Base-by-base conservation (phyloP, 2,797 vertebrate genomes). In the Helarctos malayanus region DNA sequence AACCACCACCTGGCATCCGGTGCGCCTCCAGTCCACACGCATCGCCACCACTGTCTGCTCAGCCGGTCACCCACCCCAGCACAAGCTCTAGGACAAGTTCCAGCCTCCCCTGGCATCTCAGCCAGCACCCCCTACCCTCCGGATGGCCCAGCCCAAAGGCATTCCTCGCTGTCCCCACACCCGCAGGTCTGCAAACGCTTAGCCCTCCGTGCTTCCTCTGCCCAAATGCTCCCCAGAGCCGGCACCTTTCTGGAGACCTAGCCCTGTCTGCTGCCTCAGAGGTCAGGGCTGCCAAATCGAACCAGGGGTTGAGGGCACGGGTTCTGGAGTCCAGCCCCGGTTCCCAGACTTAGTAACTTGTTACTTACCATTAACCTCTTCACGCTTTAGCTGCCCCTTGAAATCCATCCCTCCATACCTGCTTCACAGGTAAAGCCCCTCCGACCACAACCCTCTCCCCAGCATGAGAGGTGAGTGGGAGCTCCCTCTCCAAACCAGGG, bases 321-420 rank as follows among this genome's bases (percentile, higher is more conserved):
- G 35, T n/a, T 96, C 78, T 56, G 45, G 59, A 95, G 63, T 71
- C 52, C 61, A 85, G 82, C 29, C 23, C 27, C 19, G 6, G 68
- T 89, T 88, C 75, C 52, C 59, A 52, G 11, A 38, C 59, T 83
- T 12, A 10, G 10, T 25, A 61, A 45, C 79, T 29, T 85, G 21
- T 82, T 54, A 76, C 35, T n/a, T 78, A 90, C 65, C 54, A 47
- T 41, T 63, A 29, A 89, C 65, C 76, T 75, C 47, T 92, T 38
- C 68, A 38, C 32, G 16, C 18, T 68, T 71, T 52, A 63, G 32
- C 45, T 87, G 82, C 61, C 78, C 63, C 76, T 87, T 71, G 45
- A 83, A 92, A 94, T 54, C 29, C 61, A 79, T 38, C 16, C 4
- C 61, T 88, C 23, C 25, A 27, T 27, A 73, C 71, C 49, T 90